These are phyloP conservation scores for Chinchilla lanigera DNA, from an alignment of 2,113 vertebrate species.

Conservation along the genomic window DNA sequence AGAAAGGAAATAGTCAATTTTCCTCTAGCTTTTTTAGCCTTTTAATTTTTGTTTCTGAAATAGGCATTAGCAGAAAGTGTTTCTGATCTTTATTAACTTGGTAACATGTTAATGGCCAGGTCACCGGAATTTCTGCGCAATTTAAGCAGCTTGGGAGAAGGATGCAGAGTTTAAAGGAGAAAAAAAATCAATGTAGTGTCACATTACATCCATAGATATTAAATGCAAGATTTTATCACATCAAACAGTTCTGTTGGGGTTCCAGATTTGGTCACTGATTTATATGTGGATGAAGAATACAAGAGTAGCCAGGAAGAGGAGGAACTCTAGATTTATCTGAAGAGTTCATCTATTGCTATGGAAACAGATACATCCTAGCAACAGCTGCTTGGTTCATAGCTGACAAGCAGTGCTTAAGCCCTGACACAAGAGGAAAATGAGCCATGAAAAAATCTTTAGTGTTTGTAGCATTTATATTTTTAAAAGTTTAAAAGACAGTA, in stretches of 20 bases:
- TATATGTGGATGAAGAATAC: constrained; percentile 1
- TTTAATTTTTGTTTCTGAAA: constrained; percentile 38
- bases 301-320: constrained; percentile 40
- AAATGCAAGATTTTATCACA: background rate
- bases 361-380: constrained; percentile 81
- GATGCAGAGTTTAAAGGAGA: background rate
- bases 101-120: background rate
- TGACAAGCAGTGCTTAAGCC: constrained; percentile 55
- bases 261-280: constrained; percentile 46
- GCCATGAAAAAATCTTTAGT: constrained; percentile 54
- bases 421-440: constrained; percentile 72
- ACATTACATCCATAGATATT: background rate
- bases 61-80: background rate
- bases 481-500: constrained; percentile 43
- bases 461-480: constrained; percentile 47
- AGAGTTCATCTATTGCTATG: constrained; percentile 78
- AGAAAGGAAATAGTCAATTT: background rate
- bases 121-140: background rate
- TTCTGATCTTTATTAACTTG: constrained; percentile 36
- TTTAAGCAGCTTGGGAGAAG: background rate
- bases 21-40: background rate
- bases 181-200: background rate
- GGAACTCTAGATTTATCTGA: constrained; percentile 66
- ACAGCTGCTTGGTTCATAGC: constrained; percentile 68
- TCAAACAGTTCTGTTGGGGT: background rate